Base-by-base conservation (phyloP, 2,797 vertebrate genomes). In the Acanthurus tractus region DNA sequence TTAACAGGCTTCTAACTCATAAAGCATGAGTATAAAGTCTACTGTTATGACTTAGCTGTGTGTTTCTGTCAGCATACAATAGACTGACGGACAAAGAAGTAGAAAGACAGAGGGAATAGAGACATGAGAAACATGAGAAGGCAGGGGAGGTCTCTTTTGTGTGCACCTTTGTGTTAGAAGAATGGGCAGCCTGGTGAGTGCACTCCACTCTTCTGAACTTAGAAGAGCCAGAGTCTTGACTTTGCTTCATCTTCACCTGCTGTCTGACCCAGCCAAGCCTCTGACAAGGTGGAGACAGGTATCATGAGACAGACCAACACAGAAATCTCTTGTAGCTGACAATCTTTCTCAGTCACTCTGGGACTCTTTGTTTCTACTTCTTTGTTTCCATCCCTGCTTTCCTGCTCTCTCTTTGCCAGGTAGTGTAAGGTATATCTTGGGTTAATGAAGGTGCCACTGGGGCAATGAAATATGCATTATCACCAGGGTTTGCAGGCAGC, bases 391-490 rank as follows among this genome's bases (percentile, higher is more conserved):
- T 57, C 57, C 44, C 72, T n/a, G 29, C 58, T 44, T 65, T 56
- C 10, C 63, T 68, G 11, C 58, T 65, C 64, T 63, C 48, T 75
- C 65, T 78, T 95, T 94, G 94, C 91, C 91, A 95, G 88, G 93
- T 88, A 70, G 46, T 68, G 68, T 75, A 74, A 81, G 62, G 68
- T 79, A 66, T 23, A 79, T 72, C 54, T 59, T 38, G 14, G 73
- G 70, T 81, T 81, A 81, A 74, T 79, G 57, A 83, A 70, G 20
- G 34, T 85, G n/a, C 45, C 65, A 76, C 46, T 23, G 11, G 7
- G 53, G 36, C 23, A 82, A 76, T 87, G 15, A 81, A 88, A 88
- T 61, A 90, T 88, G 44, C 38, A 88, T 76, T 44, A 77, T 70
- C 25, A 57, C 49, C 38, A 70, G 48, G 5, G 62, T 81, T 62